A percentile compares a stretch with the other conserved stretches of the same genome.
phyloP scores from a whole-genome alignment of 2,888 invertebrate species.

The Drosophila greeni region DNA sequence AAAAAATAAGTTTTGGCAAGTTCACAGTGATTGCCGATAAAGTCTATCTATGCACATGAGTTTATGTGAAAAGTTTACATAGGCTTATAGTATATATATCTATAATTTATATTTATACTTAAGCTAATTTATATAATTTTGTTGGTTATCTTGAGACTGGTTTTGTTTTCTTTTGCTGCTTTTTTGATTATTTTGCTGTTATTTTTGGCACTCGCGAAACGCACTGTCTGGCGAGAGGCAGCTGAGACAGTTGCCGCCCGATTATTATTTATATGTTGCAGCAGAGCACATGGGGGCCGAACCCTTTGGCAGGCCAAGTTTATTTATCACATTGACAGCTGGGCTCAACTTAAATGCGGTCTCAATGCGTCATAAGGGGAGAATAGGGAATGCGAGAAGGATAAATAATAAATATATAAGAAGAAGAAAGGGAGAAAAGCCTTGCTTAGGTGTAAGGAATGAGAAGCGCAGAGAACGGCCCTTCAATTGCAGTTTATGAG shows the following conservation, averaged over 20 bases:
- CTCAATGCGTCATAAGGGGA: constrained; percentile 25
- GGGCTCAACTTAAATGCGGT: constrained; percentile 64
- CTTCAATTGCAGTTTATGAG: too few relatives aligned
- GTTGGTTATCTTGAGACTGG: background rate
- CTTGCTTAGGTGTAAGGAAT: too few relatives aligned
- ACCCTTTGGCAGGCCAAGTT: constrained; percentile 49
- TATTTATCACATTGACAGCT: constrained; percentile 69
- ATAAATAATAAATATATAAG: background rate
- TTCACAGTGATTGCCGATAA: background rate
- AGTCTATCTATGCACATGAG: background rate
- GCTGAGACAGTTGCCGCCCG: constrained; percentile 19
- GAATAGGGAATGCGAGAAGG: constrained; percentile 9
- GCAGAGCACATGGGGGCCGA: constrained; percentile 19
- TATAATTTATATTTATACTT: background rate
- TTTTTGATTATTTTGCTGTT: too few relatives aligned
- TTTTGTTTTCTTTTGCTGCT: background rate
- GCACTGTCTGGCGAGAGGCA: constrained; percentile 4
- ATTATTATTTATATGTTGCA: constrained; percentile 44
- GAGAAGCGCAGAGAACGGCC: too few relatives aligned
- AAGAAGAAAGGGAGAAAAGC: background rate
- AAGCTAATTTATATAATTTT: background rate
- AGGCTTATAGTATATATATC: too few relatives aligned
- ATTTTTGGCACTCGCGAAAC: constrained; percentile 2
- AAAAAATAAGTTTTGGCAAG: constrained; percentile 3
- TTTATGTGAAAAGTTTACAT: background rate